Conservation (phyloP, 2,888 invertebrate species). For the Noctua pronuba region DNA sequence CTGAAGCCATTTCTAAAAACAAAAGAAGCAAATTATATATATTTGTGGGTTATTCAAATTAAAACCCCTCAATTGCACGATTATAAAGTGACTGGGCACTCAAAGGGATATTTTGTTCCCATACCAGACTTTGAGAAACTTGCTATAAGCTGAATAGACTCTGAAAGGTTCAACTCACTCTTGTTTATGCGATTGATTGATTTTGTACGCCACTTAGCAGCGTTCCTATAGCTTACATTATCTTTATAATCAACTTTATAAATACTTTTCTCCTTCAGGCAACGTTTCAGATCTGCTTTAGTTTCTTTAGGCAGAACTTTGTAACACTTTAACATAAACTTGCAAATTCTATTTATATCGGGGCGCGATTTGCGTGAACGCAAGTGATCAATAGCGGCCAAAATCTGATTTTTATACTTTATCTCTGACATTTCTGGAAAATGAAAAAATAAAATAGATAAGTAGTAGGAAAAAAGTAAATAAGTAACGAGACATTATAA, state of each 20-base stretch:
- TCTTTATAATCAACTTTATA: conserved; percentile 96
- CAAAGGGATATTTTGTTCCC: conserved; percentile 17
- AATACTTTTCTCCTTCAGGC: conserved; percentile 94
- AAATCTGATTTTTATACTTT: conserved; percentile 93
- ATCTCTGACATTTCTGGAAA: conserved; percentile 91
- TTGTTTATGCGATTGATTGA: conserved; percentile 74
- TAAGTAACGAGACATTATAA: conserved; percentile 5
- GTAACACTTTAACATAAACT: conserved; percentile 94
- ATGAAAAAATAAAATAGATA: conserved; percentile 53
- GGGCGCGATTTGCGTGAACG: conserved; percentile 96
- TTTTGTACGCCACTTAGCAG: conserved; percentile 92
- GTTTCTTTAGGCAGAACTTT: conserved; percentile 93
- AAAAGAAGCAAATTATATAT: conserved; percentile 12
- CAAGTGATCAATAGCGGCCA: conserved; percentile 96
- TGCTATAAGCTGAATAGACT: conserved; percentile 41
- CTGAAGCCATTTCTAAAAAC: conserved; percentile 85
- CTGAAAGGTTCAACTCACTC: conserved; percentile 76
- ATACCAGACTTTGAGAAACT: conserved; percentile 15
- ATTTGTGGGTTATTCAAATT: not conserved
- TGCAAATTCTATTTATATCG: conserved; percentile 95
- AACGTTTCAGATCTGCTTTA: conserved; percentile 93
- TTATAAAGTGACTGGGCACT: conserved; percentile 23
- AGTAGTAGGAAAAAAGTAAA: conserved; percentile 16
- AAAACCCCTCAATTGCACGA: not conserved
- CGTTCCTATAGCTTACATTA: conserved; percentile 95